A percentile compares a stretch with the other conserved stretches of the same genome.
These are phyloP conservation scores for Leucoraja ocellata DNA, from an alignment of 2,797 vertebrate genomes.

Conservation along the genomic window DNA sequence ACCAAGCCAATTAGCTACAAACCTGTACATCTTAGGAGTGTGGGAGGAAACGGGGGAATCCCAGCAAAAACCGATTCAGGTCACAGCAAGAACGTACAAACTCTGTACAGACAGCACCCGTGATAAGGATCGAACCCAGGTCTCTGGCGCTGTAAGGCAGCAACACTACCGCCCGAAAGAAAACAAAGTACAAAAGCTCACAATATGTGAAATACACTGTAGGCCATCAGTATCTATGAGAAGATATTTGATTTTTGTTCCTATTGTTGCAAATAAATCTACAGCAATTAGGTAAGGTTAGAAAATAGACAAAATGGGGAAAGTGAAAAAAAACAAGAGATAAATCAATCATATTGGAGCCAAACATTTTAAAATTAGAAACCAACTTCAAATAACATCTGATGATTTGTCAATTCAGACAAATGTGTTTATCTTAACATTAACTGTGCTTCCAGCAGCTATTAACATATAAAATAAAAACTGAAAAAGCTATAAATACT, in stretches of 20 bases:
- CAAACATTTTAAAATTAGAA: background rate
- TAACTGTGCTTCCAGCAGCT: no score
- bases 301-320: background rate
- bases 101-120: no score
- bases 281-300: background rate
- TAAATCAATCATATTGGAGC: background rate
- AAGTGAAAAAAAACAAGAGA: background rate
- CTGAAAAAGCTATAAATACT: no score
- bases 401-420: background rate
- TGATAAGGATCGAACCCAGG: no score
- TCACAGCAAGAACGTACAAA: no score
- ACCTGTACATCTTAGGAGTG: no score
- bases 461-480: background rate
- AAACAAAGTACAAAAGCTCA: background rate
- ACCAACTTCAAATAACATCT: background rate
- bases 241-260: background rate
- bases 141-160: no score
- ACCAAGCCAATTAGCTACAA: no score
- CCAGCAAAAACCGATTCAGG: no score
- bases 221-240: background rate
- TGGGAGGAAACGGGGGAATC: no score
- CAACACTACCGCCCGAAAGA: no score
- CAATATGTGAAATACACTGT: background rate
- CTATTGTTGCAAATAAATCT: background rate
- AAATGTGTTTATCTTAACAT: background rate